Percentiles rank a stretch among this genome's conserved stretches.
phyloP scores from a whole-genome alignment of 2,797 vertebrate genomes.

The Sebastes elongatus region DNA sequence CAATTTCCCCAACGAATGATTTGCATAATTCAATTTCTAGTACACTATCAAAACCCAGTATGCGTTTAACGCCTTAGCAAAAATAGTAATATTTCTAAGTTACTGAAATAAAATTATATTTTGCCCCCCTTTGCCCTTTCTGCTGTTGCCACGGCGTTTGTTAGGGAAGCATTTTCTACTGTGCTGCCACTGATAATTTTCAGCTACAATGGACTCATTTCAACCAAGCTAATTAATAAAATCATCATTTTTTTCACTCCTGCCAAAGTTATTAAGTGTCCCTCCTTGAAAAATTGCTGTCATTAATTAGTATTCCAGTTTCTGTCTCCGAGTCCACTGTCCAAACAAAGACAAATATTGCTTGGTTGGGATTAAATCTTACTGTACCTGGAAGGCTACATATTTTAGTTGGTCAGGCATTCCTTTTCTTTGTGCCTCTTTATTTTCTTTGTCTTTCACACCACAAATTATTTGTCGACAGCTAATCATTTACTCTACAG shows the following conservation, averaged over 20 bases:
- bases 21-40: slow-evolving; percentile 72
- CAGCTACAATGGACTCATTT: slow-evolving; percentile 46
- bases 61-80: slow-evolving; percentile 51
- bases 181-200: slow-evolving; percentile 31
- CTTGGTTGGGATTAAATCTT: slow-evolving; percentile 7
- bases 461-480: neutral
- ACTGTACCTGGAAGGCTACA: neutral
- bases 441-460: neutral
- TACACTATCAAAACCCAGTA: slow-evolving; percentile 62
- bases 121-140: slow-evolving; percentile 37
- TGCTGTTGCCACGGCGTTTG: slow-evolving; percentile 33
- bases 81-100: slow-evolving; percentile 53
- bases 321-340: slow-evolving; percentile 12
- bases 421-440: neutral
- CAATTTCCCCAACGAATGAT: slow-evolving; percentile 59
- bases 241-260: slow-evolving; percentile 5
- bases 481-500: neutral
- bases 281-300: slow-evolving; percentile 33
- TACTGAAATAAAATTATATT: slow-evolving; percentile 52
- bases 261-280: slow-evolving; percentile 42
- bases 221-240: slow-evolving; percentile 45
- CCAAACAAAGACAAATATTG: slow-evolving; percentile 4
- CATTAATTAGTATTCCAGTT: slow-evolving; percentile 36
- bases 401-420: neutral
- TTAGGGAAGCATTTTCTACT: slow-evolving; percentile 13